Conservation (phyloP, 2,797 vertebrate genomes). For the Periophthalmus magnuspinnatus region DNA sequence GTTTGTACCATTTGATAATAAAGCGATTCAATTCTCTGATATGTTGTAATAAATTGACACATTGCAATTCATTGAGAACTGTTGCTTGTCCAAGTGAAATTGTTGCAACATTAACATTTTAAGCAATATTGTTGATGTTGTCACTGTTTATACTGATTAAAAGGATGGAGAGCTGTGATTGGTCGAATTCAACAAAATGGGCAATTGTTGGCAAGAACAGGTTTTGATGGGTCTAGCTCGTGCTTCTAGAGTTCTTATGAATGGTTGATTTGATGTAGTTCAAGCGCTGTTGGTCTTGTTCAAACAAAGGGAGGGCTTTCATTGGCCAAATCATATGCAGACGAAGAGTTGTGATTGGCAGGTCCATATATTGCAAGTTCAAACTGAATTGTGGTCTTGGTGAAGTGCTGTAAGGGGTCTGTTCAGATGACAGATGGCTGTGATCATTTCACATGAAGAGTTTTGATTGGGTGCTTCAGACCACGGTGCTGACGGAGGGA, state of each 20-base stretch:
- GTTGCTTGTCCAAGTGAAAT: background rate
- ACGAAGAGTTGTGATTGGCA: background rate
- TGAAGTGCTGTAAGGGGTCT: no score
- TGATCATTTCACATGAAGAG: background rate
- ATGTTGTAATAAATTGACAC: no score
- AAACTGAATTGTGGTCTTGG: background rate
- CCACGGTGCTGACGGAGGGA: slow-evolving; percentile 97
- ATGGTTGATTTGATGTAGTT: background rate
- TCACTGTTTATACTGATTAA: background rate
- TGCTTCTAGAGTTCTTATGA: background rate
- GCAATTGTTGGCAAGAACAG: background rate
- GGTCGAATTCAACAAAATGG: background rate
- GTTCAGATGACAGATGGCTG: background rate
- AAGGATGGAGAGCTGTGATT: background rate
- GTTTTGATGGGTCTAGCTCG: background rate
- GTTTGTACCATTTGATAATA: no score
- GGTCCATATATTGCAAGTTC: background rate
- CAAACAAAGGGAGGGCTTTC: background rate
- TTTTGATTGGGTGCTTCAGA: slow-evolving; percentile 69
- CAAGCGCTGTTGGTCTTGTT: background rate
- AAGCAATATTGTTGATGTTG: background rate
- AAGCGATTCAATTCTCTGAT: no score
- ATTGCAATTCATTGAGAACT: no score
- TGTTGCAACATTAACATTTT: background rate
- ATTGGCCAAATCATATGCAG: background rate